These are phyloP conservation scores for Drosophila prostipennis DNA, from an alignment of 2,888 invertebrate species.

Conservation along the genomic window DNA sequence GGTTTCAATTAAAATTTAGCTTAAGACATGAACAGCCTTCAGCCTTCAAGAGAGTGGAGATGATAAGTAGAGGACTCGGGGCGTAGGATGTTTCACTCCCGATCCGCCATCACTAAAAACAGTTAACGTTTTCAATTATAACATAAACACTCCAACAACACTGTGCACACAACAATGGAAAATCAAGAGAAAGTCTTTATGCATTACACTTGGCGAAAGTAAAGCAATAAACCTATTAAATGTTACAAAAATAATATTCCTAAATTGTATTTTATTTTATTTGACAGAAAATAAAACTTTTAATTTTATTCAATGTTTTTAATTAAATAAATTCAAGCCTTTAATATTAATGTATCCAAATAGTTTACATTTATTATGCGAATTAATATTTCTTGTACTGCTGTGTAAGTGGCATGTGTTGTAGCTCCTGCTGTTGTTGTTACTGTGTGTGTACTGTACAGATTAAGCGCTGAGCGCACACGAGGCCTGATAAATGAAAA, in stretches of 20 bases:
- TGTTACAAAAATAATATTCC: too few species aligned
- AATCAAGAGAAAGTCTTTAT: not conserved
- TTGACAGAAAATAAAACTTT: too few species aligned
- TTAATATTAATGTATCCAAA: too few species aligned
- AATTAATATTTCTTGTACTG: conserved; percentile 7
- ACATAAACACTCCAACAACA: conserved; percentile 54
- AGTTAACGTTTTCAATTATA: conserved; percentile 67
- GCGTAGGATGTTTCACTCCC: conserved; percentile 48
- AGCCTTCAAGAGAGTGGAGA: not conserved
- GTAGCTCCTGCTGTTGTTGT: conserved; percentile 23
- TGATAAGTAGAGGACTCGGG: conserved; percentile 12
- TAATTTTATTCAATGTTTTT: too few species aligned
- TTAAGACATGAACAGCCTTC: conserved; percentile 9
- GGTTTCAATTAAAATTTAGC: conserved; percentile 43
- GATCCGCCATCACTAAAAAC: conserved; percentile 45
- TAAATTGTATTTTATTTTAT: too few species aligned
- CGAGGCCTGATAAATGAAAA: conserved; percentile 73
- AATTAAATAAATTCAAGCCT: too few species aligned
- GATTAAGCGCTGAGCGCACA: conserved; percentile 55
- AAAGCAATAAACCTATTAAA: too few species aligned
- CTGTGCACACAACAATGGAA: conserved; percentile 15
- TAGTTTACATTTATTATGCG: too few species aligned
- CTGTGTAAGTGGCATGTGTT: conserved; percentile 11
- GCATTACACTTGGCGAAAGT: conserved; percentile 5
- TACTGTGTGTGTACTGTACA: conserved; percentile 55